Evolutionary conservation across 2,113 vertebrate species (phyloP).

Genomic region (Arvicanthis niloticus): DNA sequence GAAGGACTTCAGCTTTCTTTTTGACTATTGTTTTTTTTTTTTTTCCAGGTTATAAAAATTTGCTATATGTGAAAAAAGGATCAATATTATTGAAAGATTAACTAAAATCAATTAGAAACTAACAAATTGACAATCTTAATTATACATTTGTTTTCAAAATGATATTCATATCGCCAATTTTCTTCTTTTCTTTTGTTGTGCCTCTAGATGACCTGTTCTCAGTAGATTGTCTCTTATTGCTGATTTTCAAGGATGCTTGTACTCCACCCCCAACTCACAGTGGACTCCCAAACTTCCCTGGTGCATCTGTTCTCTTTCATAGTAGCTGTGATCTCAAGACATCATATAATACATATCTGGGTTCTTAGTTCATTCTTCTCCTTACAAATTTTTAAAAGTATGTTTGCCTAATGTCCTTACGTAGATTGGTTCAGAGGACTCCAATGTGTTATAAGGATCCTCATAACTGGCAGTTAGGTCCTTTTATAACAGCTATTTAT

Average conservation of each 20-base stretch:
- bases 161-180: not conserved
- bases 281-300: not conserved
- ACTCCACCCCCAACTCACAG: not conserved
- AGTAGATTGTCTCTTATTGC: not conserved
- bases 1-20: too few species aligned
- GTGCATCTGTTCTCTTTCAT: not conserved
- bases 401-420: not conserved
- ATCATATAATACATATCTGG: not conserved
- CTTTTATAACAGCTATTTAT: not conserved
- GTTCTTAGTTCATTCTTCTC: not conserved
- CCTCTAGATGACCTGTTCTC: not conserved
- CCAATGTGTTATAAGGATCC: not conserved
- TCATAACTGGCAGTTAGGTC: not conserved
- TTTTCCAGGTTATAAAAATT: constrained; percentile 46
- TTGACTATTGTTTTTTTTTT: not conserved
- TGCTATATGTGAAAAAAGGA: constrained; percentile 1
- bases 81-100: constrained; percentile 18
- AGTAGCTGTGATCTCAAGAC: not conserved
- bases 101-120: not conserved
- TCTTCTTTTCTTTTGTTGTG: not conserved
- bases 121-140: constrained; percentile 1
- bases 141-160: constrained; percentile 2
- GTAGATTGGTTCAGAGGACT: not conserved
- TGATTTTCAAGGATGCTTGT: not conserved
- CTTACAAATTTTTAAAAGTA: not conserved